phyloP scores from a whole-genome alignment of 2,113 vertebrate genomes.

The Andinoacara biseriatus region DNA sequence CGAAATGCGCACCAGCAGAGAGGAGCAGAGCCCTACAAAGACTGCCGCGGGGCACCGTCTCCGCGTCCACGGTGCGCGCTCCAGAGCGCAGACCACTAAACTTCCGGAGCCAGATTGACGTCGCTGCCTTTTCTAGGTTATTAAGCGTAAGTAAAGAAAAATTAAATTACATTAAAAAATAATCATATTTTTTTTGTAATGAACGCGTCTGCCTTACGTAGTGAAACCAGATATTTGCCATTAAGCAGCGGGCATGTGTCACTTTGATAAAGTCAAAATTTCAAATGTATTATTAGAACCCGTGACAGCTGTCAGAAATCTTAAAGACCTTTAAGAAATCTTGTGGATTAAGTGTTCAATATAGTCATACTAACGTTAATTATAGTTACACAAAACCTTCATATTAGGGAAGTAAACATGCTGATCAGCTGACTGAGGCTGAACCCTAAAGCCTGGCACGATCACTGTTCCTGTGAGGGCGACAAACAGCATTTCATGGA shows the following conservation, averaged over 20 bases:
- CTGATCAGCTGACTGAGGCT: slow-evolving; percentile 21
- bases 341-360: neutral
- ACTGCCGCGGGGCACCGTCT: neutral
- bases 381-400: neutral
- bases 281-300: neutral
- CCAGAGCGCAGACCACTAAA: neutral
- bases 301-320: neutral
- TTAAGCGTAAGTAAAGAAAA: neutral
- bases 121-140: neutral
- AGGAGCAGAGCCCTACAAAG: neutral
- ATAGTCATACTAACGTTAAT: accelerated
- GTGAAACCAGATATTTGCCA: accelerated
- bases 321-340: neutral
- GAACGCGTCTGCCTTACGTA: neutral
- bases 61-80: slow-evolving; percentile 9
- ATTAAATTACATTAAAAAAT: neutral
- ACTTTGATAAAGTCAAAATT: neutral
- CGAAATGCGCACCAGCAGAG: slow-evolving; percentile 25
- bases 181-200: neutral
- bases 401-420: neutral
- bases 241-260: neutral
- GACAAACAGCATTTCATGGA: neutral
- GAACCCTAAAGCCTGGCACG: neutral
- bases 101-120: neutral
- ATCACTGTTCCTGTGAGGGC: neutral